Conservation (phyloP, 2,797 vertebrate genomes). For the Rhinella marina region DNA sequence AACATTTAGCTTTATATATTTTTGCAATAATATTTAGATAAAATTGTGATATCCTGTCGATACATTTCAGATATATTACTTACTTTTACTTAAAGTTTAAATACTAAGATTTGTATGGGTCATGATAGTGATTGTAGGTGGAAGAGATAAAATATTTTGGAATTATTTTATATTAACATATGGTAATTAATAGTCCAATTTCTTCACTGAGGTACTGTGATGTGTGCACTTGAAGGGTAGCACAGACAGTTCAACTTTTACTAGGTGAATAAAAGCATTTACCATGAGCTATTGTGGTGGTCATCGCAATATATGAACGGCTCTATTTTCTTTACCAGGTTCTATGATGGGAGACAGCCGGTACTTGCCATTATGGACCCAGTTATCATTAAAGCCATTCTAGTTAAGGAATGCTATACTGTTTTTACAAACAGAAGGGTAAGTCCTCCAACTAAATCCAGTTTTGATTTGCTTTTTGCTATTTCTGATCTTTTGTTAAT, state of each 20-base stretch:
- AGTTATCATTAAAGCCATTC: constrained; percentile 74
- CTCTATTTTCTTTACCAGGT: constrained; percentile 66
- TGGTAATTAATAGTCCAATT: not conserved
- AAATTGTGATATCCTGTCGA: no score
- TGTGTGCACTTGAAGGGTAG: not conserved
- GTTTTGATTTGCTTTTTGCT: not conserved
- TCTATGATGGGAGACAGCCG: constrained; percentile 79
- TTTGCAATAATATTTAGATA: no score
- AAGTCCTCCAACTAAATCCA: constrained; percentile 25
- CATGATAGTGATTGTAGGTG: no score
- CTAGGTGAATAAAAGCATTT: not conserved
- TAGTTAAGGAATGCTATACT: constrained; percentile 82
- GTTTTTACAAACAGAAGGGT: constrained; percentile 80
- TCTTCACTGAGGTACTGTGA: not conserved
- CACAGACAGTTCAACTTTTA: not conserved
- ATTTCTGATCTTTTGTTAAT: not conserved
- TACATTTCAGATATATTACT: no score
- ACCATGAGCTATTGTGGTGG: not conserved
- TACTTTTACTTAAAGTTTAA: no score
- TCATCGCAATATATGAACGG: not conserved
- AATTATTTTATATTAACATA: not conserved
- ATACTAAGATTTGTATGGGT: no score
- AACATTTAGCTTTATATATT: no score
- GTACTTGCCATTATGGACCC: constrained; percentile 75
- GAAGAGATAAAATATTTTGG: no score